Percentiles rank a stretch among this genome's conserved stretches.
Conservation (phyloP, 2,113 vertebrate species). For the Mungos mungo region DNA sequence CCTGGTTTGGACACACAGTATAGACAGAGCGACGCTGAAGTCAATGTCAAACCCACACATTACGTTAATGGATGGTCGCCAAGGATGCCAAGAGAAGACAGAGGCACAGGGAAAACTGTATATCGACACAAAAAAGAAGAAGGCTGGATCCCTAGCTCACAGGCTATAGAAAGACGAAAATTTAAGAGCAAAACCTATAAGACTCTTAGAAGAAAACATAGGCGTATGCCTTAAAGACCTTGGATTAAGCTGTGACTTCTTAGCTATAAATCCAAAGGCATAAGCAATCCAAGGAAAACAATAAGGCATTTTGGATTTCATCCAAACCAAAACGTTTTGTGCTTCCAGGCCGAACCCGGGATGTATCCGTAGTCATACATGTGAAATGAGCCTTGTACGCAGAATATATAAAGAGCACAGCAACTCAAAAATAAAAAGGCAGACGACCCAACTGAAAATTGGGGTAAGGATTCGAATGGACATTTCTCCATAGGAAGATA, state of each 20-base stretch:
- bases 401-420: neutral
- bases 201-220: neutral
- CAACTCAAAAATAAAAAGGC: neutral
- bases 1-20: neutral
- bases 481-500: neutral
- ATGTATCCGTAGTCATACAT: neutral
- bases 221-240: fast-evolving
- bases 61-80: fast-evolving
- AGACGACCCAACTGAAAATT: neutral
- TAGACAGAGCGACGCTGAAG: too few species aligned
- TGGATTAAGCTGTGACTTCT: neutral
- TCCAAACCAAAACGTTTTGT: neutral
- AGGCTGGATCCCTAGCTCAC: neutral
- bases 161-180: neutral
- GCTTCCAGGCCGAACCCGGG: fast-evolving
- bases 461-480: neutral
- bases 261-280: neutral
- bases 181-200: neutral
- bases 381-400: neutral
- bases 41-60: neutral
- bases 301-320: neutral
- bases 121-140: fast-evolving
- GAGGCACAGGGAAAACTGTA: neutral
- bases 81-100: too few species aligned
- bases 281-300: neutral